Percentiles rank a stretch among this genome's conserved stretches.
These are phyloP conservation scores for Nymphalis c-album DNA, from an alignment of 2,888 invertebrate species.

Conservation along the genomic window DNA sequence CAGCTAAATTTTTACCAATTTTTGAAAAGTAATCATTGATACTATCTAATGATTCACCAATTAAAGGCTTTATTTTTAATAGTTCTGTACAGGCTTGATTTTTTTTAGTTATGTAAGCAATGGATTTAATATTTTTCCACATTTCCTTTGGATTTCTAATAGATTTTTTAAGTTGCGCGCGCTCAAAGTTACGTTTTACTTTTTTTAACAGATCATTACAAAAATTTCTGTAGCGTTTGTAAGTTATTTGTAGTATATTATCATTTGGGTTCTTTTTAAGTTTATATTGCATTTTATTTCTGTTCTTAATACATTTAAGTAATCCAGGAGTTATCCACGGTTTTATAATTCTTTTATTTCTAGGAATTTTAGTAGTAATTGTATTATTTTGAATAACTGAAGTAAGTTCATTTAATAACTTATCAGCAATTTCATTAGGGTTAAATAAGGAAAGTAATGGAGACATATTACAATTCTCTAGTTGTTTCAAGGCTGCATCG, in stretches of 20 bases:
- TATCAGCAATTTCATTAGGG: conserved; percentile 2
- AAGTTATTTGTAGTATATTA: conserved; percentile 25
- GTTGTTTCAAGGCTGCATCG: neutral
- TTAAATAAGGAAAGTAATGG: neutral
- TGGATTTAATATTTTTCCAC: conserved; percentile 16
- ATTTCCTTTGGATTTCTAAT: conserved; percentile 8
- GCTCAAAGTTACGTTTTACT: conserved; percentile 35
- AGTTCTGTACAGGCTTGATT: conserved; percentile 2
- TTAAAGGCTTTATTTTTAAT: conserved; percentile 1
- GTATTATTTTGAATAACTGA: conserved; percentile 20
- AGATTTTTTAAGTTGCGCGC: conserved; percentile 11
- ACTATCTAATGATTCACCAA: neutral
- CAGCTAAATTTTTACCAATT: conserved; percentile 2
- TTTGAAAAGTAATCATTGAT: neutral
- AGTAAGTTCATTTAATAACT: neutral
- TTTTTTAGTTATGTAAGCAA: conserved; percentile 1
- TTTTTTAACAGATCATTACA: conserved; percentile 39
- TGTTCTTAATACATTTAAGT: conserved; percentile 36
- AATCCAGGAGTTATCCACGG: neutral
- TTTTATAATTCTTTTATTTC: conserved; percentile 3
- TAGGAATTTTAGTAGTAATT: conserved; percentile 14
- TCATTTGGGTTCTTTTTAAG: conserved; percentile 28
- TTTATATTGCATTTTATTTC: conserved; percentile 33
- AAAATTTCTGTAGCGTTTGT: conserved; percentile 40
- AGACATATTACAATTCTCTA: conserved; percentile 2